Evolutionary conservation across 2,113 vertebrate genomes (phyloP).

Genomic region (Eulacestoma nigropectus): DNA sequence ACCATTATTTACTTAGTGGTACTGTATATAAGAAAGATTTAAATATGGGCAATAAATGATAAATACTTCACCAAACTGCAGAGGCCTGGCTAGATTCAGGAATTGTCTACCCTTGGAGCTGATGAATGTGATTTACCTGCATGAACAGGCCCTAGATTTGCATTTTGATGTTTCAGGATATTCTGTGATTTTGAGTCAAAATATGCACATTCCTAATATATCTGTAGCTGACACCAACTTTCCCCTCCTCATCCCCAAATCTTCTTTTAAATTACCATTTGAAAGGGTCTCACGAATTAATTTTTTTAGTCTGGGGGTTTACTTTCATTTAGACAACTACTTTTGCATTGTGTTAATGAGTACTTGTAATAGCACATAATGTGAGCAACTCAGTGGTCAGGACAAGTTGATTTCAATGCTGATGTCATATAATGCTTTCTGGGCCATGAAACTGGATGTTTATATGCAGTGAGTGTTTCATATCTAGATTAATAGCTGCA

Average conservation of each 20-base stretch:
- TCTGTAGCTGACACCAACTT: not conserved
- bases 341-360: not conserved
- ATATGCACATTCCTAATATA: not conserved
- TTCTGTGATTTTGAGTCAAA: not conserved
- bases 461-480: not conserved
- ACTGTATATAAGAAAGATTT: not conserved
- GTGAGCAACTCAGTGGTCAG: not conserved
- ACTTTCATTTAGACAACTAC: not conserved
- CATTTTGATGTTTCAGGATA: not conserved
- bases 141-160: not conserved
- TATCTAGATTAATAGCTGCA: not conserved
- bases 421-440: not conserved
- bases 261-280: not conserved
- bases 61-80: not conserved
- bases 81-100: not conserved
- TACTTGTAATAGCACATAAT: not conserved
- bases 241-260: accelerated
- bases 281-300: not conserved
- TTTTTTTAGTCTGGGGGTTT: not conserved
- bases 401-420: not conserved
- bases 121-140: not conserved
- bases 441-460: not conserved
- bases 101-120: not conserved
- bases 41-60: not conserved
- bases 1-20: not conserved